Conservation (phyloP, 2,113 vertebrate genomes). For the Apistogramma diplotaenia region DNA sequence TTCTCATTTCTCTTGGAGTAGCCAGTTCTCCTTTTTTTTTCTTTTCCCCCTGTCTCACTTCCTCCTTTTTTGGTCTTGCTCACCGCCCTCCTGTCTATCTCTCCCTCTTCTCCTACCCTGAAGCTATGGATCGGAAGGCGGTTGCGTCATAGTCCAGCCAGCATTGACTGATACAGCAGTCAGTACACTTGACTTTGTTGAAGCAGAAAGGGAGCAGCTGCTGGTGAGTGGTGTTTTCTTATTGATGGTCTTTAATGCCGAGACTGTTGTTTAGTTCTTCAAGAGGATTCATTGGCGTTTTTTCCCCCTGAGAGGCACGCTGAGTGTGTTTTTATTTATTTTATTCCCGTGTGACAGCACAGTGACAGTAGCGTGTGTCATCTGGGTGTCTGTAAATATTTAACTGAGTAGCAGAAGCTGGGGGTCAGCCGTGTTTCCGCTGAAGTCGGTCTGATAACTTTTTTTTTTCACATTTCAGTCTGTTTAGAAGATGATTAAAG, state of each 20-base stretch:
- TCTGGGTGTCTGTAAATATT: conserved; percentile 43
- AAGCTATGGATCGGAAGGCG: conserved; percentile 60
- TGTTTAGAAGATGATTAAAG: too few relatives aligned
- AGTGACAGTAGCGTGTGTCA: conserved; percentile 35
- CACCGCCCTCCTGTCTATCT: conserved; percentile 45
- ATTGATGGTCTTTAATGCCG: background rate
- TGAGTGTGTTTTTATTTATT: background rate
- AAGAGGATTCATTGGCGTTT: conserved; percentile 18
- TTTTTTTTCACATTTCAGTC: background rate
- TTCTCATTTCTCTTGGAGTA: conserved; percentile 24
- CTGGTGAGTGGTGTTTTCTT: conserved; percentile 49
- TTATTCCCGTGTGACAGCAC: conserved; percentile 8
- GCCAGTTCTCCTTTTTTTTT: background rate
- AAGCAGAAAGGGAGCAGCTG: conserved; percentile 49
- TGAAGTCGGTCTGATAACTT: background rate
- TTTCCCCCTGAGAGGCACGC: background rate
- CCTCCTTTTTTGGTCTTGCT: conserved; percentile 66
- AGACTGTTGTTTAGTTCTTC: background rate
- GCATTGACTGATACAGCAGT: conserved; percentile 35
- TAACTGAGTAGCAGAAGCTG: background rate
- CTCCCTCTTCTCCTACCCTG: conserved; percentile 47
- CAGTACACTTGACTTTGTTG: conserved; percentile 54
- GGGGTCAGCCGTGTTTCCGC: background rate
- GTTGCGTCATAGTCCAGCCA: conserved; percentile 60
- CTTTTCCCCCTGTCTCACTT: conserved; percentile 7